phyloP scores from a whole-genome alignment of 2,888 invertebrate genomes.

The Lottia gigantea region DNA sequence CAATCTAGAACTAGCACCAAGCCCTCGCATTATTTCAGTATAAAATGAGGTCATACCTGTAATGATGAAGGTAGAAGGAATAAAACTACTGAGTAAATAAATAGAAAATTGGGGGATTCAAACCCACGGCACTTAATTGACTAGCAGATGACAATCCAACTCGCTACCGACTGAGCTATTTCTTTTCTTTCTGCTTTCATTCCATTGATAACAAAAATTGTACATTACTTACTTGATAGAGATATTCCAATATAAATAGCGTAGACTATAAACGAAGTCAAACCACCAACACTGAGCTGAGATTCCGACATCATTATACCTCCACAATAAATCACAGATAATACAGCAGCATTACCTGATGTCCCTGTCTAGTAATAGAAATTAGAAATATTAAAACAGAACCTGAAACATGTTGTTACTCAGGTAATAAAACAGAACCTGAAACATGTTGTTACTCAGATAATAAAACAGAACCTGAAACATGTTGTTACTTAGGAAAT shows the following conservation, averaged over 20 bases:
- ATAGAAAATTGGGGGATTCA: too few relatives aligned
- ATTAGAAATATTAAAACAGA: background rate
- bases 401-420: too few relatives aligned
- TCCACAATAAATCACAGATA: conserved; percentile 92
- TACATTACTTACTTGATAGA: conserved; percentile 77
- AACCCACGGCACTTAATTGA: too few relatives aligned
- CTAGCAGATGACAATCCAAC: too few relatives aligned
- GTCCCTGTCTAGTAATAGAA: conserved; percentile 69
- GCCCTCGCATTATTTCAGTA: conserved; percentile 90
- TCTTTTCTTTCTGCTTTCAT: too few relatives aligned
- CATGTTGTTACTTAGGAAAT: too few relatives aligned
- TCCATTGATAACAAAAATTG: too few relatives aligned
- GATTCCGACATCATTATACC: conserved; percentile 87
- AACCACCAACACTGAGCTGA: conserved; percentile 79
- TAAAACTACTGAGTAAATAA: too few relatives aligned
- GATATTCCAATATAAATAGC: conserved; percentile 94
- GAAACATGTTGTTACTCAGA: too few relatives aligned
- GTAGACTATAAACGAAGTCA: conserved; percentile 93
- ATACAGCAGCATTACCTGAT: conserved; percentile 88
- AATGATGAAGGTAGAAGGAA: conserved; percentile 18
- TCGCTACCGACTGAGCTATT: too few relatives aligned
- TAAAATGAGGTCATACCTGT: conserved; percentile 86
- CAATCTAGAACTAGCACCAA: conserved; percentile 89
- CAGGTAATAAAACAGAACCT: too few relatives aligned
- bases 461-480: too few relatives aligned